phyloP scores from a whole-genome alignment of 1,140 invertebrate genomes.

The Popillia japonica region DNA sequence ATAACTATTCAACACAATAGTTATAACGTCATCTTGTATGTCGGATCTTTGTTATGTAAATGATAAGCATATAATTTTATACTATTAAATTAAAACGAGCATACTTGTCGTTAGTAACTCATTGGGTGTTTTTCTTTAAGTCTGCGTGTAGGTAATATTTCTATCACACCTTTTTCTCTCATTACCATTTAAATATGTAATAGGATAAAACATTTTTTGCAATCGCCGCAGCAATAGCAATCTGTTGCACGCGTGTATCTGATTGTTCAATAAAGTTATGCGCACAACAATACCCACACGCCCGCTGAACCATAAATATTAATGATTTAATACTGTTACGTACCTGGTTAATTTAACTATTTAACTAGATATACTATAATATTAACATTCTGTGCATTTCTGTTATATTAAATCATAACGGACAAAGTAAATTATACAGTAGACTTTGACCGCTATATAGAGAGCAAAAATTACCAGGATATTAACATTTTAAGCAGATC shows the following conservation, averaged over 20 bases:
- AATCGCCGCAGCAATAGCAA: not conserved
- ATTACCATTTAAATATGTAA: not conserved
- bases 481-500: too few relatives aligned
- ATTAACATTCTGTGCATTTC: too few relatives aligned
- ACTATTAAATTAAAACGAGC: not conserved
- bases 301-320: not conserved
- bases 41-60: too few relatives aligned
- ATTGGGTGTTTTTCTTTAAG: not conserved
- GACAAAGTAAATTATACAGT: too few relatives aligned
- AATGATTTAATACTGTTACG: conserved; percentile 7
- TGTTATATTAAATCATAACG: too few relatives aligned
- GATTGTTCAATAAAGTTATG: not conserved
- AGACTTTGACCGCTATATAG: too few relatives aligned
- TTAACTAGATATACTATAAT: not conserved
- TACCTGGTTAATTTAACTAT: not conserved
- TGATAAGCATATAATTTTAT: not conserved
- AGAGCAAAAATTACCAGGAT: too few relatives aligned
- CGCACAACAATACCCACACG: not conserved
- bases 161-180: not conserved
- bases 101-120: not conserved
- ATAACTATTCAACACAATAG: too few relatives aligned
- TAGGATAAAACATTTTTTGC: not conserved
- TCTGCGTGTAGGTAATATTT: not conserved
- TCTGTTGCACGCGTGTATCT: not conserved
- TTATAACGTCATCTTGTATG: too few relatives aligned